phyloP scores from a whole-genome alignment of 1,140 invertebrate genomes.

The Drosophila azteca region DNA sequence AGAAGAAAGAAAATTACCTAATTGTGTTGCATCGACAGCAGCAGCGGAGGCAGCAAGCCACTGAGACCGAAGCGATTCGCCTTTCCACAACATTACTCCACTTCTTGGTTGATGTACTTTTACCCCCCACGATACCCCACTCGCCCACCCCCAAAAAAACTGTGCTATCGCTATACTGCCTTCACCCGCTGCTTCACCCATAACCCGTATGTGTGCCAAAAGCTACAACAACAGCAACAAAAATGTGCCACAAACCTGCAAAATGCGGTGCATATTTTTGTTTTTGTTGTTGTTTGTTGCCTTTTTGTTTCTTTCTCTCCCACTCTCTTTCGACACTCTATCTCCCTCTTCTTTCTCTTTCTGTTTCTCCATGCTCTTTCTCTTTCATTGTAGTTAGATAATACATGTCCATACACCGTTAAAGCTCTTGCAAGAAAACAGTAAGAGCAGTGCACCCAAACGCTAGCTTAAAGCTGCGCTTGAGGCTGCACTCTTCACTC shows the following conservation, averaged over 20 bases:
- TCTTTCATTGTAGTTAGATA: constrained; percentile 63
- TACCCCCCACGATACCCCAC: constrained; percentile 14
- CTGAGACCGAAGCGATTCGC: constrained; percentile 35
- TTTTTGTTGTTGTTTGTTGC: constrained; percentile 23
- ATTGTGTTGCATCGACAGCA: constrained; percentile 75
- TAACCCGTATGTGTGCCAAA: constrained; percentile 68
- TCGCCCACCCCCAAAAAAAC: not conserved
- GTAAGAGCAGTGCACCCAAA: constrained; percentile 34
- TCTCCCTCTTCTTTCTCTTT: not conserved
- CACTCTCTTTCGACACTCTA: constrained; percentile 57
- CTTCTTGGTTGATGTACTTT: constrained; percentile 61
- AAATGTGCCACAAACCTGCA: constrained; percentile 79
- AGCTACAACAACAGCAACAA: constrained; percentile 28
- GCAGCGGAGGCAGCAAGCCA: constrained; percentile 3
- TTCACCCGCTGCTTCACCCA: constrained; percentile 11
- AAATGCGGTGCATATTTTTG: constrained; percentile 52
- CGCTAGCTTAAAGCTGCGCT: constrained; percentile 5
- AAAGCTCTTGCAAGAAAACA: constrained; percentile 44
- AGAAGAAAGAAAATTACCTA: constrained; percentile 81
- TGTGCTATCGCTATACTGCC: not conserved
- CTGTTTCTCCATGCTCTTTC: not conserved
- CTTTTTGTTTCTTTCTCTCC: constrained; percentile 57
- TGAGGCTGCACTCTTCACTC: too few species aligned
- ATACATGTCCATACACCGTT: constrained; percentile 69
- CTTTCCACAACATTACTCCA: constrained; percentile 77